These are phyloP conservation scores for Mormyrops attenuatus DNA, from an alignment of 2,797 vertebrate genomes.

Conservation along the genomic window DNA sequence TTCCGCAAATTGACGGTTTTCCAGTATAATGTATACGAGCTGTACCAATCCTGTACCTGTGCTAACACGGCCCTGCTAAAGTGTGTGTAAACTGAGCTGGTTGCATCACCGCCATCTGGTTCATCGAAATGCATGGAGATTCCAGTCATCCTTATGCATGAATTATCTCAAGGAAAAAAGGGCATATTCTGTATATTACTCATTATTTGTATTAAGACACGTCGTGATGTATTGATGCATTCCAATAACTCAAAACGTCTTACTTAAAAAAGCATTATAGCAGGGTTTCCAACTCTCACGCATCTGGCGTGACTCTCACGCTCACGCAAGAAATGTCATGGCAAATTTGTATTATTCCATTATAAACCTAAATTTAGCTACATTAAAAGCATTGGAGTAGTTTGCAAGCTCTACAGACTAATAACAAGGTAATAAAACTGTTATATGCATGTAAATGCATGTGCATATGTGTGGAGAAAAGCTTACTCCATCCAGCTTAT, in stretches of 20 bases:
- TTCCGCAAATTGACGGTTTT: background rate
- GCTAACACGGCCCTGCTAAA: background rate
- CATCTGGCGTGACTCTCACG: background rate
- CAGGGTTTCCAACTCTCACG: background rate
- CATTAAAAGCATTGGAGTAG: background rate
- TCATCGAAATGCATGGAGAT: background rate
- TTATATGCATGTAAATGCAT: background rate
- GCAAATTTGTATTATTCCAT: background rate
- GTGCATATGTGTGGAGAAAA: background rate
- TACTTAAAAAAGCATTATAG: background rate
- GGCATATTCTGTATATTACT: background rate
- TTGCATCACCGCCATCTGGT: background rate
- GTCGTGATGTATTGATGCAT: background rate
- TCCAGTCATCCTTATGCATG: background rate
- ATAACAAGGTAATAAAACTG: background rate
- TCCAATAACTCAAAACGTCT: background rate
- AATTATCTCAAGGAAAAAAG: background rate
- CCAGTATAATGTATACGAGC: background rate
- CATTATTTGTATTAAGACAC: background rate
- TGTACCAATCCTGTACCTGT: background rate
- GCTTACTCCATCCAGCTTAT: background rate
- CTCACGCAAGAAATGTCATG: background rate
- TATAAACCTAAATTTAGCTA: background rate
- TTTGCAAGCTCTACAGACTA: background rate
- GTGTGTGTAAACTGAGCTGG: background rate